Evolutionary conservation across 2,888 invertebrate species (phyloP), one percentile per base, ranked within the genome.

Genomic region (Torymus aiolomorphi): DNA sequence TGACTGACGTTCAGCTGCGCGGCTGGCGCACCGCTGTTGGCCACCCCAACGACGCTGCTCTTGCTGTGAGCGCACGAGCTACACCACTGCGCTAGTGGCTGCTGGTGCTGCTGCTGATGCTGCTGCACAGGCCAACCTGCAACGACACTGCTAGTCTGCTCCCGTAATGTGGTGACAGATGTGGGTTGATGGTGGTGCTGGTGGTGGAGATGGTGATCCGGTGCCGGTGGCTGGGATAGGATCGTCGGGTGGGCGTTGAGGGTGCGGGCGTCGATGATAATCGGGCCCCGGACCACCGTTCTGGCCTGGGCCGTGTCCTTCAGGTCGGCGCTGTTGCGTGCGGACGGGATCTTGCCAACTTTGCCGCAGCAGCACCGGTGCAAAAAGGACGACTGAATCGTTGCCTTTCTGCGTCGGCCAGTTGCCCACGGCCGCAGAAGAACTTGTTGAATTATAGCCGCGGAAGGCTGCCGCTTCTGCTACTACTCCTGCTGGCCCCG

Each of bases 1-100:
- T 87, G 86, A 86, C 88, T 89, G 87, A 89, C 87, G 86, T 88
- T 89, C 87, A 89, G 89, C 42, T 42, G 42, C 85, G 86, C 83
- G 85, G 87, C 87, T 81, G 88, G 85, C 84, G 88, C 85, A 81
- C 86, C 86, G 42, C 42, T 42, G 8, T 42, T 42, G 84, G 88
- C 87, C 86, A 87, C 87, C 84, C 86, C 87, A 86, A 86, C 81
- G 74, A 85, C 83, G 82, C 83, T 83, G 77, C 81, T 82, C 61
- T 80, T 76, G 59, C 52, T 65, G 67, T 81, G 84, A 82, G 42
- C 42, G 1, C 87, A 88, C 82, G 82, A 83, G 81, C 84, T 83
- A 82, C 87, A 87, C 85, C 85, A 87, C 86, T 87, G 66, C 42
- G 56, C 62, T 20, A n/a, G 16, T 52, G 72, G 69, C 66, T 81